phyloP scores from a whole-genome alignment of 2,888 invertebrate genomes.

The Brachypalpus laphriformis region DNA sequence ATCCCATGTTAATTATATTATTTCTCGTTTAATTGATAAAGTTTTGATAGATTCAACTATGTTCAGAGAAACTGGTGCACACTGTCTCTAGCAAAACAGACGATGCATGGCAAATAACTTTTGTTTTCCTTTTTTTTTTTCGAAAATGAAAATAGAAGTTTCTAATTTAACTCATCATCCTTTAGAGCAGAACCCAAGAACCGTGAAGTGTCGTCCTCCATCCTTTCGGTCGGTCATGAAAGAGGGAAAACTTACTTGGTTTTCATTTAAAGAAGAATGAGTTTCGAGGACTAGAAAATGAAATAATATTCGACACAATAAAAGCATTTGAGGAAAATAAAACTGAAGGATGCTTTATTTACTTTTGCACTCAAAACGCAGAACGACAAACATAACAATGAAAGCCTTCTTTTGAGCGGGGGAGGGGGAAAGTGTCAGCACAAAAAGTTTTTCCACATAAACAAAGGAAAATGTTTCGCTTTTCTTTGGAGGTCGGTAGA shows the following conservation, averaged over 20 bases:
- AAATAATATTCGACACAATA: slow-evolving; percentile 68
- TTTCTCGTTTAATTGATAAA: slow-evolving; percentile 59
- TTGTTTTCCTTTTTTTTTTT: not conserved
- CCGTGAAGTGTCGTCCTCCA: not conserved
- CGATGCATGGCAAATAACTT: slow-evolving; percentile 16
- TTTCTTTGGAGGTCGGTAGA: not conserved
- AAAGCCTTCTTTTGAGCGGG: slow-evolving; percentile 56
- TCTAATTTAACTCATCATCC: slow-evolving; percentile 52
- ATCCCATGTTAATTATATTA: slow-evolving; percentile 21
- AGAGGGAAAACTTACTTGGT: slow-evolving; percentile 31
- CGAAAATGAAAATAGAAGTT: slow-evolving; percentile 49
- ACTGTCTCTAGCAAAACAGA: not conserved
- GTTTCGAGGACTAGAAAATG: slow-evolving; percentile 65
- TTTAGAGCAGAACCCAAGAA: not conserved
- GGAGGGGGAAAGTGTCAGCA: slow-evolving; percentile 63
- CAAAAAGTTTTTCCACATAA: slow-evolving; percentile 52
- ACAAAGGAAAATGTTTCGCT: slow-evolving; percentile 55
- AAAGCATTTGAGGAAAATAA: slow-evolving; percentile 57
- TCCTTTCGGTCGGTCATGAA: not conserved
- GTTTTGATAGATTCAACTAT: slow-evolving; percentile 21
- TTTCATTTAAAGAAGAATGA: slow-evolving; percentile 47
- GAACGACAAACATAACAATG: slow-evolving; percentile 58
- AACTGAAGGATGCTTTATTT: slow-evolving; percentile 61
- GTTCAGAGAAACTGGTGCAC: not conserved
- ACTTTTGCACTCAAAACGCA: slow-evolving; percentile 48